These are phyloP conservation scores for Mactra quadrangularis DNA, from an alignment of 1,140 invertebrate genomes.

Conservation along the genomic window DNA sequence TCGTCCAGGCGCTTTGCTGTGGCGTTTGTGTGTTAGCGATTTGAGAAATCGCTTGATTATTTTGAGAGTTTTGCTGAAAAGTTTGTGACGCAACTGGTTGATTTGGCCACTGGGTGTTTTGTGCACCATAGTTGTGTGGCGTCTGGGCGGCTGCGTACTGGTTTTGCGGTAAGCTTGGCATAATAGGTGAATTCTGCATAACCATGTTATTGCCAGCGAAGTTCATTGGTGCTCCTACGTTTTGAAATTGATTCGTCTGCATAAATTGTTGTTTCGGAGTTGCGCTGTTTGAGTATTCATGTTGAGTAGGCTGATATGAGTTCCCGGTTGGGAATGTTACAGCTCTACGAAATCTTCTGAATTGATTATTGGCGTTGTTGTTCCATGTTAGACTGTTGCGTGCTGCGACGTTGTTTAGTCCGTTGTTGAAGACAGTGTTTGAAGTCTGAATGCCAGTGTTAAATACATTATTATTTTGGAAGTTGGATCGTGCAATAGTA, in stretches of 20 bases:
- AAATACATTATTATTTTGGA: background rate
- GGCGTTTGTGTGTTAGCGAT: background rate
- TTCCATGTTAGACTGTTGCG: conserved; percentile 24
- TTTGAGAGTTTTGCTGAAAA: too few relatives aligned
- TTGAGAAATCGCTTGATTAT: too few relatives aligned
- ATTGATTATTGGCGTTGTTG: conserved; percentile 6
- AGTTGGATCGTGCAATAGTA: too few relatives aligned
- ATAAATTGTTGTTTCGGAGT: too few relatives aligned
- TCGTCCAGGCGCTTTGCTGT: background rate
- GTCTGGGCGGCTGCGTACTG: background rate
- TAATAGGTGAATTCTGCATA: too few relatives aligned
- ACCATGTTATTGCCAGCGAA: too few relatives aligned
- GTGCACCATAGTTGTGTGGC: background rate
- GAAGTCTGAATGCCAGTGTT: background rate
- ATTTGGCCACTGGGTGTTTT: too few relatives aligned
- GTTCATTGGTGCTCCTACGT: too few relatives aligned
- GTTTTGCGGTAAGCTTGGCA: background rate
- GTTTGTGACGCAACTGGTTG: too few relatives aligned
- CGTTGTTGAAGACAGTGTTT: background rate
- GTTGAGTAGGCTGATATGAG: background rate
- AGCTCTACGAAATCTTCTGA: conserved; percentile 5
- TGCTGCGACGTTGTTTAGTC: background rate
- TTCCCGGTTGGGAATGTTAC: background rate
- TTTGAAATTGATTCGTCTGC: too few relatives aligned
- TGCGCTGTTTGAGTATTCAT: background rate